phyloP scores from a whole-genome alignment of 2,113 vertebrate genomes.

The Pyrgilauda ruficollis region DNA sequence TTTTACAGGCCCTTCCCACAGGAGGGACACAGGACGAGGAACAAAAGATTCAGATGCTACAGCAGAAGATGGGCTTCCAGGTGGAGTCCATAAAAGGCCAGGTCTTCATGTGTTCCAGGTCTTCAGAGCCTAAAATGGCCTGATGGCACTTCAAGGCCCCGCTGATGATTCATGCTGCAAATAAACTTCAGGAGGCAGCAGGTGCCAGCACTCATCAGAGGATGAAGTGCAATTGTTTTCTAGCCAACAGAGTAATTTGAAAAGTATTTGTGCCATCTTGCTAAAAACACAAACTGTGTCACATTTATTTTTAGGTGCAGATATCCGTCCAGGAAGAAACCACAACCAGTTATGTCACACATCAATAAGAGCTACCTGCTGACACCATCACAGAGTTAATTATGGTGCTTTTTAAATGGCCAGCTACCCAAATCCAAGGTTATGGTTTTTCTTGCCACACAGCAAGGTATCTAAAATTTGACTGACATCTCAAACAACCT shows the following conservation, averaged over 20 bases:
- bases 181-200: conserved; percentile 46
- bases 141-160: background rate
- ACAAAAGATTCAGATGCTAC: background rate
- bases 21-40: rapidly evolving
- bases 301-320: conserved; percentile 21
- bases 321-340: background rate
- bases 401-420: background rate
- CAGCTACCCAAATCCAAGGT: background rate
- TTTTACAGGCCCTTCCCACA: background rate
- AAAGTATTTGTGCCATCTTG: conserved; percentile 50
- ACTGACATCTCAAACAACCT: background rate
- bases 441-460: background rate
- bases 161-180: conserved; percentile 29
- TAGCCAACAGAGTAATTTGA: conserved; percentile 44
- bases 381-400: background rate
- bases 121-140: conserved; percentile 38
- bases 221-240: conserved; percentile 26
- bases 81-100: conserved; percentile 44
- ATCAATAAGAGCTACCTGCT: conserved; percentile 16
- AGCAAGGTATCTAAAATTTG: background rate
- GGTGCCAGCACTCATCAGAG: conserved; percentile 5
- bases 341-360: background rate
- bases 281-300: conserved; percentile 42
- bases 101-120: background rate
- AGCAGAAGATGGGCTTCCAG: background rate